These are phyloP conservation scores for Fukomys damarensis DNA, from an alignment of 2,113 vertebrate genomes.

Conservation along the genomic window DNA sequence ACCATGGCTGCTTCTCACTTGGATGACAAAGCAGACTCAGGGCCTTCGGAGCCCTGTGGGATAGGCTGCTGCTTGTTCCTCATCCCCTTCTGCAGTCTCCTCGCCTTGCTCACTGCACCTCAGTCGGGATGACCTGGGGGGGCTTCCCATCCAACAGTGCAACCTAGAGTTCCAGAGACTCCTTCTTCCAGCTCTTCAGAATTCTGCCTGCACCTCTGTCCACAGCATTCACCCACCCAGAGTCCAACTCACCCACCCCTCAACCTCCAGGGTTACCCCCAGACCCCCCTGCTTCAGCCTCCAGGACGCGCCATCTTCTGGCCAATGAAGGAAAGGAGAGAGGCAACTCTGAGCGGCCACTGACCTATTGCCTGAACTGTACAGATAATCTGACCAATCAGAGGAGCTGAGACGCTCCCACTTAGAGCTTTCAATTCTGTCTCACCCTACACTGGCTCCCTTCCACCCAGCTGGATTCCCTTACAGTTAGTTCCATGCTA, in stretches of 20 bases:
- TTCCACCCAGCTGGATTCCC: neutral
- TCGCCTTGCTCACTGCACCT: neutral
- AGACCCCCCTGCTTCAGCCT: neutral
- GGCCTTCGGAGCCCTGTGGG: neutral
- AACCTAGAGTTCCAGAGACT: neutral
- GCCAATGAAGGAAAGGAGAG: neutral
- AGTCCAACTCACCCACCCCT: neutral
- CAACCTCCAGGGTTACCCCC: neutral
- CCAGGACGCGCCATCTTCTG: neutral
- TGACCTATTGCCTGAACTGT: neutral
- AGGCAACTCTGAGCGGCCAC: slow-evolving; percentile 6
- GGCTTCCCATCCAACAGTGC: neutral
- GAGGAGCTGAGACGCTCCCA: neutral
- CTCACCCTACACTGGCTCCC: neutral
- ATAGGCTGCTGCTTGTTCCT: neutral
- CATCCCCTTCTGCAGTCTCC: neutral
- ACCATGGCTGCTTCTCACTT: neutral
- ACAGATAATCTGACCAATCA: neutral
- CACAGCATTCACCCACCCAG: neutral
- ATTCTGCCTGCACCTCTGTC: neutral
- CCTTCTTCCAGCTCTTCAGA: neutral
- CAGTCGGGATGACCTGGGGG: neutral
- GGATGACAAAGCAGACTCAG: neutral
- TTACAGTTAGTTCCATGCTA: neutral
- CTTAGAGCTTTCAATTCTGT: neutral